Conservation (phyloP, 2,888 invertebrate species). For the Gisinianus flammeolus region DNA sequence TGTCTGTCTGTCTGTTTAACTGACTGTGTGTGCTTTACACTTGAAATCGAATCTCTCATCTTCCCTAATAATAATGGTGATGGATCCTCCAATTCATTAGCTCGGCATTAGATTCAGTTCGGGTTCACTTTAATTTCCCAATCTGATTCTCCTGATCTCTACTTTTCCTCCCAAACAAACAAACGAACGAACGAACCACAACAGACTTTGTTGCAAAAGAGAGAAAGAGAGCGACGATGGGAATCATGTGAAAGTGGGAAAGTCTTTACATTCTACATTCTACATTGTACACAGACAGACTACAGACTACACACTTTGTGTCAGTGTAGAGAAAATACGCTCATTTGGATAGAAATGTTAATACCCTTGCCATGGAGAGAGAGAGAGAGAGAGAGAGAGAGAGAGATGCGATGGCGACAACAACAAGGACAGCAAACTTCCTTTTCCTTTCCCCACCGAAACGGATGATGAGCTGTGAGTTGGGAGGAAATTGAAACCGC, state of each 20-base stretch:
- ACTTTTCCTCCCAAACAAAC: neutral
- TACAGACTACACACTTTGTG: no score
- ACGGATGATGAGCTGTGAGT: neutral
- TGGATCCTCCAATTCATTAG: constrained; percentile 33
- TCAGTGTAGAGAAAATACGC: no score
- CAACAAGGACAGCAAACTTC: neutral
- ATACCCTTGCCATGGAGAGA: neutral
- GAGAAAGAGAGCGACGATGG: neutral
- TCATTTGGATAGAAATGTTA: no score
- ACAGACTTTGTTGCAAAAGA: neutral
- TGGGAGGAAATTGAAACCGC: no score
- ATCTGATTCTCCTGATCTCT: neutral
- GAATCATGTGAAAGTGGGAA: neutral
- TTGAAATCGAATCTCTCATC: neutral
- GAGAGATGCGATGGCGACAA: neutral
- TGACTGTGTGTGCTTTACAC: neutral
- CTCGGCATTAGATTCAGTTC: neutral
- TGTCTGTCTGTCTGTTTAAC: neutral
- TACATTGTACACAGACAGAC: no score
- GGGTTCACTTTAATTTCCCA: neutral
- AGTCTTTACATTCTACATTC: no score
- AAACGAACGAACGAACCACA: neutral
- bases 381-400: no score
- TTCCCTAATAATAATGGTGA: constrained; percentile 26
- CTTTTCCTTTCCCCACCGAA: neutral